phyloP scores from a whole-genome alignment of 2,113 vertebrate genomes.

The Albula goreensis region DNA sequence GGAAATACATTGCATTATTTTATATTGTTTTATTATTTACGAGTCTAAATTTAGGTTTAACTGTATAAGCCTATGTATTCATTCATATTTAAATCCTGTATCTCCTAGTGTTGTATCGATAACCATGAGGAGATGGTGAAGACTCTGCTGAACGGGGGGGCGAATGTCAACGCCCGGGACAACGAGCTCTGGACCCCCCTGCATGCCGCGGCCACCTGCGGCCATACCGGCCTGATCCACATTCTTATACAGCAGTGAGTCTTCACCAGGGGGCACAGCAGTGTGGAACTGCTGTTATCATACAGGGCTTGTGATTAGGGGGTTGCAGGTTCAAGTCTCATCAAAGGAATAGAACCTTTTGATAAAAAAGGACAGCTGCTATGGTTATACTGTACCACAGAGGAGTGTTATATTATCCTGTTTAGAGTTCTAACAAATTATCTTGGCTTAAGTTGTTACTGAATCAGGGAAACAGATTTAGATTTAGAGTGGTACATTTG shows the following conservation, averaged over 20 bases:
- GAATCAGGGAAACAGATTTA: background rate
- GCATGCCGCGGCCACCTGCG: constrained; percentile 92
- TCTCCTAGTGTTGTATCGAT: constrained; percentile 91
- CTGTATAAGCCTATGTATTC: too few species aligned
- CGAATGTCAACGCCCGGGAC: constrained; percentile 90
- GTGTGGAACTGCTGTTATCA: too few species aligned
- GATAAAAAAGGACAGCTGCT: too few species aligned
- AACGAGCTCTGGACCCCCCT: constrained; percentile 95
- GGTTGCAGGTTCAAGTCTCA: too few species aligned
- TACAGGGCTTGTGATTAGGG: background rate
- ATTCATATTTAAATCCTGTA: background rate
- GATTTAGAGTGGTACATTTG: background rate
- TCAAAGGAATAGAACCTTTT: too few species aligned
- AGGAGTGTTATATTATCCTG: background rate
- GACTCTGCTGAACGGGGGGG: constrained; percentile 84
- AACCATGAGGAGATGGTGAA: constrained; percentile 96
- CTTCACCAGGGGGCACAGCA: background rate
- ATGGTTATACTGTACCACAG: too few species aligned
- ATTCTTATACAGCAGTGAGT: constrained; percentile 92
- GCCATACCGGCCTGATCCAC: constrained; percentile 90
- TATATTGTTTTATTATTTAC: too few species aligned
- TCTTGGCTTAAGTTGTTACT: background rate
- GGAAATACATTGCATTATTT: too few species aligned
- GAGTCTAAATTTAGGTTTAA: too few species aligned
- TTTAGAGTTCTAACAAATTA: background rate